Evolutionary conservation across 2,113 vertebrate genomes (phyloP).

Genomic region (Galeopterus variegatus): DNA sequence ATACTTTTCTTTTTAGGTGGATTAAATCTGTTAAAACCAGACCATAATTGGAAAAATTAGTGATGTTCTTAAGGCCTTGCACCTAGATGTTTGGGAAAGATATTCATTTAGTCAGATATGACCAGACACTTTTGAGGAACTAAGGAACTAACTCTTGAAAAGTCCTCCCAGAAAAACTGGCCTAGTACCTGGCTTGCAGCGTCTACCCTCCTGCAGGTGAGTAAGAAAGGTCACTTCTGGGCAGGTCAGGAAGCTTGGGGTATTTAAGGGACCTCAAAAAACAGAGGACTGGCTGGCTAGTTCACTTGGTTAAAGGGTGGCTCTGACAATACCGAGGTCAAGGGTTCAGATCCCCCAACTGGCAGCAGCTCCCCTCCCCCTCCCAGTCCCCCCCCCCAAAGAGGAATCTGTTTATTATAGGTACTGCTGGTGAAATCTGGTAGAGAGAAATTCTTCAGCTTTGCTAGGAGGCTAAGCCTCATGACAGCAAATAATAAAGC

Average conservation of each 20-base stretch:
- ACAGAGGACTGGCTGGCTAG: no score
- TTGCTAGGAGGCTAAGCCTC: background rate
- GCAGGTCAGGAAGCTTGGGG: background rate
- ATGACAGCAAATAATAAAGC: background rate
- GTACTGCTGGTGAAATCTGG: background rate
- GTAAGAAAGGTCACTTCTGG: background rate
- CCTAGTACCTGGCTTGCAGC: no score
- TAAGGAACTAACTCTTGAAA: background rate
- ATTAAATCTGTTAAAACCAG: background rate
- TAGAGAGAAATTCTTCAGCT: background rate
- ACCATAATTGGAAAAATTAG: background rate
- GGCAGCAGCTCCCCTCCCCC: no score
- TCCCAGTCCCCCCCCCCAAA: background rate
- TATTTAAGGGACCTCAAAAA: background rate
- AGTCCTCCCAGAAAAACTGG: background rate
- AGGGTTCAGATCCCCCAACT: no score
- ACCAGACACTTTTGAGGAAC: background rate
- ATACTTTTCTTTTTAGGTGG: conserved; percentile 28
- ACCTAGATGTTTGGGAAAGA: background rate
- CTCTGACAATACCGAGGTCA: no score
- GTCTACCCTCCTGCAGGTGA: background rate
- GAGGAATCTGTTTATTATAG: background rate
- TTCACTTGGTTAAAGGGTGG: no score
- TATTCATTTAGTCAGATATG: background rate
- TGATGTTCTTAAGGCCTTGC: background rate